Conservation (phyloP, 2,888 invertebrate species). For the Monoplex corrugatus region DNA sequence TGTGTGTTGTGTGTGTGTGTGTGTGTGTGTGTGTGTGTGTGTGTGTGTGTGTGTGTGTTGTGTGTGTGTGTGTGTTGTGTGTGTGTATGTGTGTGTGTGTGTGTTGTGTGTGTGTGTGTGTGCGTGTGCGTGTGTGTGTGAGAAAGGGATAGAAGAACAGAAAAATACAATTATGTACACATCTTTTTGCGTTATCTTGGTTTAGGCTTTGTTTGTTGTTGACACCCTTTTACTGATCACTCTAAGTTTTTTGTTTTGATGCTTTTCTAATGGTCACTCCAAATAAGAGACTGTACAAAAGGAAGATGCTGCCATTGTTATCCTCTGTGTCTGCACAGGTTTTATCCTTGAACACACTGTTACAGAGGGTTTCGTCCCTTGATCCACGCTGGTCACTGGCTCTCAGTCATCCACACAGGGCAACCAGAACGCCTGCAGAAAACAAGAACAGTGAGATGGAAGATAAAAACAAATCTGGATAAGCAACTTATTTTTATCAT, state of each 20-base stretch:
- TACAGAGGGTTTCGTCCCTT: not conserved
- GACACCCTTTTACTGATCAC: no score
- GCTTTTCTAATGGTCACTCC: no score
- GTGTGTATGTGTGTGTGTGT: not conserved
- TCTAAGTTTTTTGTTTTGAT: no score
- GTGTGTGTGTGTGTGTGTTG: no score
- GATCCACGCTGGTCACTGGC: not conserved
- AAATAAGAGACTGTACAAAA: not conserved
- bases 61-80: not conserved
- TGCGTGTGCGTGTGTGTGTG: not conserved
- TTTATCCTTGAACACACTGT: no score
- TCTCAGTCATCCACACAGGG: constrained; percentile 57
- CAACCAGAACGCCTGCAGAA: constrained; percentile 56
- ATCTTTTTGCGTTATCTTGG: not conserved
- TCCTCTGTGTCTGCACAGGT: not conserved
- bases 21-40: not conserved
- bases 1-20: not conserved
- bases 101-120: constrained; percentile 11
- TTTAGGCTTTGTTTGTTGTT: no score
- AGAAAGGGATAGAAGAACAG: constrained; percentile 2
- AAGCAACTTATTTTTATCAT: no score
- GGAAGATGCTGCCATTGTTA: not conserved
- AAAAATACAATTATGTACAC: not conserved
- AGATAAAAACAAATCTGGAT: not conserved
- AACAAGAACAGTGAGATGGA: not conserved